Percentiles rank a stretch among this genome's conserved stretches.
These are phyloP conservation scores for Coenonympha arcania DNA, from an alignment of 2,888 invertebrate species.

Conservation along the genomic window DNA sequence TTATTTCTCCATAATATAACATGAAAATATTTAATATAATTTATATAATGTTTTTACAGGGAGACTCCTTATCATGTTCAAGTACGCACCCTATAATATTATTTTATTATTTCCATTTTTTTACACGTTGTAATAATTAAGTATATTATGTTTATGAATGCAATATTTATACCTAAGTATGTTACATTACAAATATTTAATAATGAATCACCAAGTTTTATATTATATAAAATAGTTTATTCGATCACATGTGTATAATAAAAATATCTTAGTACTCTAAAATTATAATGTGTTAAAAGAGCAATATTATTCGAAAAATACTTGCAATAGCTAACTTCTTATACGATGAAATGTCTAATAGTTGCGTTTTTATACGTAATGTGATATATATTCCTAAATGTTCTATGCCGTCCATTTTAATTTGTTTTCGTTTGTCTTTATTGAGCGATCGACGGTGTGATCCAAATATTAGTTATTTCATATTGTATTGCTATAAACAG, in stretches of 20 bases:
- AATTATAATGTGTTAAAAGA: not conserved
- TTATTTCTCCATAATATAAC: too few species aligned
- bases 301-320: not conserved
- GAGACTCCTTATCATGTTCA: too few species aligned
- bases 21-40: too few species aligned
- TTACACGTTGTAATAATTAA: too few species aligned
- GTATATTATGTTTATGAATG: too few species aligned
- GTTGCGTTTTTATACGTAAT: slow-evolving; percentile 6
- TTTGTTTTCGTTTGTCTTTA: slow-evolving; percentile 45
- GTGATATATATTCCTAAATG: slow-evolving; percentile 30
- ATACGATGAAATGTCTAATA: not conserved
- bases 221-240: not conserved
- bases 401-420: slow-evolving; percentile 66
- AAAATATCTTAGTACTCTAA: not conserved
- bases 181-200: too few species aligned
- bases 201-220: not conserved
- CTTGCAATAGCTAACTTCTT: not conserved
- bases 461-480: slow-evolving; percentile 1
- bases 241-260: not conserved
- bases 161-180: too few species aligned
- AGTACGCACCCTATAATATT: too few species aligned
- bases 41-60: too few species aligned
- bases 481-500: not conserved
- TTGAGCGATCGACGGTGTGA: slow-evolving; percentile 20
- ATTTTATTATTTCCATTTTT: too few species aligned